Conservation (phyloP, 1,140 invertebrate species). For the Agrypnia vestita region DNA sequence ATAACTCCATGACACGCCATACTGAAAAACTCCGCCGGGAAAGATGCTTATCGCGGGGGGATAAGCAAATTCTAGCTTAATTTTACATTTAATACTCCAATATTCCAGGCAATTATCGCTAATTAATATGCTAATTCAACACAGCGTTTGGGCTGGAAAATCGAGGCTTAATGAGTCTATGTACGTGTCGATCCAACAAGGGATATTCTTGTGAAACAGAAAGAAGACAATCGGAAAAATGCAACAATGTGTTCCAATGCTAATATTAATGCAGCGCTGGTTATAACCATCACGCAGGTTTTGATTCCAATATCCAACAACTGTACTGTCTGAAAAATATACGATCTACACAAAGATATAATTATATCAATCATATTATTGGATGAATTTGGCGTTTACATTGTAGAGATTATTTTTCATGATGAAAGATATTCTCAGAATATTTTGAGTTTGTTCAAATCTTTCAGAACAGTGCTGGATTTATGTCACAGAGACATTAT, state of each 20-base stretch:
- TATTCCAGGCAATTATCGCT: conserved; percentile 42
- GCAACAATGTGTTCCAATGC: neutral
- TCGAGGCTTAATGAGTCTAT: conserved; percentile 1
- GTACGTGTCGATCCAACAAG: neutral
- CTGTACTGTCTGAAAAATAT: too few species aligned
- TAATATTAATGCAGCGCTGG: too few species aligned
- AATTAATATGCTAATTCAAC: conserved; percentile 54
- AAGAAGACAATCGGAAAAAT: neutral
- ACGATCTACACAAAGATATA: too few species aligned
- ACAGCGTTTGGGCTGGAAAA: conserved; percentile 52
- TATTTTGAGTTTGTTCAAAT: too few species aligned
- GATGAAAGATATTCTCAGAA: too few species aligned
- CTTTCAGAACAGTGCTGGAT: too few species aligned
- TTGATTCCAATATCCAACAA: too few species aligned
- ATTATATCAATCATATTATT: too few species aligned
- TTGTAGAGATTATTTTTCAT: too few species aligned
- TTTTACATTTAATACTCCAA: conserved; percentile 46
- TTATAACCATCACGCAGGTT: too few species aligned
- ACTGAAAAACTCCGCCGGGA: conserved; percentile 35
- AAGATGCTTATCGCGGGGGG: conserved; percentile 55
- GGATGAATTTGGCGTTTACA: too few species aligned
- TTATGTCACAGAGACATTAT: too few species aligned
- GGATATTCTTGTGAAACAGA: neutral
- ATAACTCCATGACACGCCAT: conserved; percentile 50
- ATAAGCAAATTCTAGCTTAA: conserved; percentile 39